Percentiles rank a stretch among this genome's conserved stretches.
Conservation (phyloP, 1,140 invertebrate species). For the Stegodyphus mimosarum region DNA sequence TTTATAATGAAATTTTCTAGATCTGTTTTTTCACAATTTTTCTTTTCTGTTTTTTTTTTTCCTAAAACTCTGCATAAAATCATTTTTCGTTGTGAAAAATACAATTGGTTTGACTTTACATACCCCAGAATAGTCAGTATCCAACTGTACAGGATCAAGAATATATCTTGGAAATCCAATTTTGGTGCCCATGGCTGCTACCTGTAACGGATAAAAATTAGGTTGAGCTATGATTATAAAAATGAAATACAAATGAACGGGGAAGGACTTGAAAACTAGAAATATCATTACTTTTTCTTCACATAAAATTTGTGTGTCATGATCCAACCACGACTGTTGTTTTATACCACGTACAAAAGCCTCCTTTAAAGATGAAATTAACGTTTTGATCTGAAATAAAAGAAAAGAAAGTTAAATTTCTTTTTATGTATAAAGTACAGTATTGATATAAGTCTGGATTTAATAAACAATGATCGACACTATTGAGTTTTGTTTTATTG, state of each 20-base stretch:
- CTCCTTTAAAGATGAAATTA: slow-evolving; percentile 74
- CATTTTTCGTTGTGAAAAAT: no score
- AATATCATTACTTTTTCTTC: slow-evolving; percentile 71
- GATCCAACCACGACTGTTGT: slow-evolving; percentile 76
- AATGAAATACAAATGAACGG: no score
- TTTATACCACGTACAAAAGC: slow-evolving; percentile 74
- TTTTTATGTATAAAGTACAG: no score
- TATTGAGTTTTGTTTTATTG: no score
- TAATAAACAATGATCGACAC: no score
- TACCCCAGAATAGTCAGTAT: slow-evolving; percentile 71
- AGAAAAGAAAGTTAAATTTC: neutral
- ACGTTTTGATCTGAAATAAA: slow-evolving; percentile 69
- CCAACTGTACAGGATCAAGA: slow-evolving; percentile 70
- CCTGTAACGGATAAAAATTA: slow-evolving; percentile 65
- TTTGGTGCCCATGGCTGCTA: slow-evolving; percentile 70
- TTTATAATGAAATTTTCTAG: no score
- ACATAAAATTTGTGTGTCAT: slow-evolving; percentile 72
- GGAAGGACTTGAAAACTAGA: neutral
- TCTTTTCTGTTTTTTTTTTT: no score
- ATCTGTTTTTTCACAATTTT: no score
- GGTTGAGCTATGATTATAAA: no score
- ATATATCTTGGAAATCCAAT: slow-evolving; percentile 74
- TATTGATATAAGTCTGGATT: no score
- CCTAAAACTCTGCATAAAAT: no score
- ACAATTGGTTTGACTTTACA: slow-evolving; percentile 57